Conservation (phyloP, 2,888 invertebrate genomes). For the Mechanitis mazaeus region DNA sequence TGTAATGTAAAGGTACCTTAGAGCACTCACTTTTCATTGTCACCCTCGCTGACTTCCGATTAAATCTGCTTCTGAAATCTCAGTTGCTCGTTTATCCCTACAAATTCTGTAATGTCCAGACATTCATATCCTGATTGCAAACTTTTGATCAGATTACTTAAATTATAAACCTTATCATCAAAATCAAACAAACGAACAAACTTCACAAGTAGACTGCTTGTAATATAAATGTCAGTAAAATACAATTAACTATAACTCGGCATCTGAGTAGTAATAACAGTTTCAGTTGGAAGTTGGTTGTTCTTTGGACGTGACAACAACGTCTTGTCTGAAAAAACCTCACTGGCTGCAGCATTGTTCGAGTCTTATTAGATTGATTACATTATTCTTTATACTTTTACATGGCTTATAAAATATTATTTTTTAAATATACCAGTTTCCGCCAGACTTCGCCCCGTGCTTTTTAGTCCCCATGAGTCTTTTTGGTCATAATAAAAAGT, state of each 20-base stretch:
- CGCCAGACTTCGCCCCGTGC: too few relatives aligned
- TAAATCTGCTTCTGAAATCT: slow-evolving; percentile 11
- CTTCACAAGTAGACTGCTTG: too few relatives aligned
- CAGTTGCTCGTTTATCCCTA: slow-evolving; percentile 8
- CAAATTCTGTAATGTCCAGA: slow-evolving; percentile 3
- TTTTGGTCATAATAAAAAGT: too few relatives aligned
- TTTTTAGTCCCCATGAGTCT: too few relatives aligned
- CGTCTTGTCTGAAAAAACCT: neutral
- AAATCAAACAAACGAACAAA: too few relatives aligned
- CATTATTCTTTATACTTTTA: neutral
- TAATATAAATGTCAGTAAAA: too few relatives aligned
- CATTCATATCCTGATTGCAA: neutral
- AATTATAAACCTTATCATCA: too few relatives aligned
- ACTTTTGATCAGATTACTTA: neutral
- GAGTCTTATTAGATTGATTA: neutral
- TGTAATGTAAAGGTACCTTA: too few relatives aligned
- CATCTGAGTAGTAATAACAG: neutral
- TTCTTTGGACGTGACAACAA: neutral
- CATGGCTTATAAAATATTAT: too few relatives aligned
- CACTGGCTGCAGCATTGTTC: neutral
- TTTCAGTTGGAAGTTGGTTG: neutral
- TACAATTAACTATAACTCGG: neutral
- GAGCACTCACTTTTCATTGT: slow-evolving; percentile 1
- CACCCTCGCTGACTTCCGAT: slow-evolving; percentile 7
- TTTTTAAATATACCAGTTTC: too few relatives aligned